A percentile compares a stretch with the other conserved stretches of the same genome.
Evolutionary conservation across 1,140 invertebrate genomes (phyloP).

Genomic region (Maniola jurtina): DNA sequence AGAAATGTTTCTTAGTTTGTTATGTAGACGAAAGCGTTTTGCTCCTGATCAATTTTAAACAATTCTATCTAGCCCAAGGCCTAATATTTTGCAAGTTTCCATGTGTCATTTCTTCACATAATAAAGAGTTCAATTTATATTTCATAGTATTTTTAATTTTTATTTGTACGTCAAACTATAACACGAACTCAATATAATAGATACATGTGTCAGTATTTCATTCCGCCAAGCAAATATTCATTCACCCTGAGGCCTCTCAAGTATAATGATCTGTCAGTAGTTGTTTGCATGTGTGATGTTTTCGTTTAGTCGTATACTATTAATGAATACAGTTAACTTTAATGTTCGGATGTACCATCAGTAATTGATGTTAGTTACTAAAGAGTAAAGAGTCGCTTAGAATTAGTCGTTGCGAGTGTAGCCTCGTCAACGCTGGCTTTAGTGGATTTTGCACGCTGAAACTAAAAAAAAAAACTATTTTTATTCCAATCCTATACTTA

Average conservation of each 20-base stretch:
- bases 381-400: slow-evolving; percentile 37
- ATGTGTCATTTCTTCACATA: neutral
- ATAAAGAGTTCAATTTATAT: neutral
- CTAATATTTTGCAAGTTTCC: neutral
- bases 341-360: slow-evolving; percentile 48
- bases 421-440: slow-evolving; percentile 65
- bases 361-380: slow-evolving; percentile 47
- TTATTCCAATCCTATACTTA: slow-evolving; percentile 69
- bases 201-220: slow-evolving; percentile 30
- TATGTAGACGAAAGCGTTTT: neutral
- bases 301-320: slow-evolving; percentile 46
- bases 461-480: slow-evolving; percentile 63
- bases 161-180: too few relatives aligned
- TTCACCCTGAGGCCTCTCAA: slow-evolving; percentile 37
- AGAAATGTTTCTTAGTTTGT: slow-evolving; percentile 2
- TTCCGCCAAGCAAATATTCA: slow-evolving; percentile 38
- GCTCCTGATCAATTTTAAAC: too few relatives aligned
- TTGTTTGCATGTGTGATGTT: slow-evolving; percentile 49
- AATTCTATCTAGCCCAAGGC: too few relatives aligned
- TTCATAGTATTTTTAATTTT: slow-evolving; percentile 8
- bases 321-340: slow-evolving; percentile 42
- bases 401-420: slow-evolving; percentile 54
- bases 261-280: slow-evolving; percentile 63
- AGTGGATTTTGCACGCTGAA: slow-evolving; percentile 73
- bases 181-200: too few relatives aligned